Conservation (phyloP, 2,797 vertebrate species). For the Chrysocyon brachyurus region DNA sequence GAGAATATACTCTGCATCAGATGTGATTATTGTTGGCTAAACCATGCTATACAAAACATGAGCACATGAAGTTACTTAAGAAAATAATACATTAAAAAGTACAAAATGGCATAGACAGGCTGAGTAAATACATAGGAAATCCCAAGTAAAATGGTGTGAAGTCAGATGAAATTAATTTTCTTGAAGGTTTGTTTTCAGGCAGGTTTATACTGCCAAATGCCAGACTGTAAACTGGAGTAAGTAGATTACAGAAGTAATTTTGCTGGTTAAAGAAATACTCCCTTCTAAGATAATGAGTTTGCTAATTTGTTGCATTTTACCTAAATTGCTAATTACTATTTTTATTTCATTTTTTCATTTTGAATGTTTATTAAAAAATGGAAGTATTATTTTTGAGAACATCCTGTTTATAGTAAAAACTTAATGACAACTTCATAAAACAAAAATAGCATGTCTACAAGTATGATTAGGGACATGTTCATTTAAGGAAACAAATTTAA, state of each 20-base stretch:
- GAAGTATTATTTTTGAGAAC: conserved; percentile 75
- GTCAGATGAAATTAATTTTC: conserved; percentile 49
- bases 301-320: conserved; percentile 46
- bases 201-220: conserved; percentile 1
- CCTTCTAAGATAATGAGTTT: conserved; percentile 54
- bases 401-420: conserved; percentile 76
- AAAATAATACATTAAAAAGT: conserved; percentile 56
- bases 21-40: conserved; percentile 34
- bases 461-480: conserved; percentile 72
- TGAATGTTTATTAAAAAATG: conserved; percentile 68
- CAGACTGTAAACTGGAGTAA: conserved; percentile 44
- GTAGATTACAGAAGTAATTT: conserved; percentile 26
- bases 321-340: conserved; percentile 68
- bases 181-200: conserved; percentile 41
- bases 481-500: conserved; percentile 75
- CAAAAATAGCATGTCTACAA: conserved; percentile 75
- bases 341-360: conserved; percentile 76
- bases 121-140: conserved; percentile 32
- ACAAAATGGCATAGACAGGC: conserved; percentile 9
- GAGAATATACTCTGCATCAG: background rate
- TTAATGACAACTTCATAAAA: conserved; percentile 66
- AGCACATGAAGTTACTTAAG: conserved; percentile 25
- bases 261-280: conserved; percentile 49
- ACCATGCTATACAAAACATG: background rate
- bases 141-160: conserved; percentile 59